A percentile compares a stretch with the other conserved stretches of the same genome.
phyloP scores from a whole-genome alignment of 2,888 invertebrate species.

The Tipula vernalis region DNA sequence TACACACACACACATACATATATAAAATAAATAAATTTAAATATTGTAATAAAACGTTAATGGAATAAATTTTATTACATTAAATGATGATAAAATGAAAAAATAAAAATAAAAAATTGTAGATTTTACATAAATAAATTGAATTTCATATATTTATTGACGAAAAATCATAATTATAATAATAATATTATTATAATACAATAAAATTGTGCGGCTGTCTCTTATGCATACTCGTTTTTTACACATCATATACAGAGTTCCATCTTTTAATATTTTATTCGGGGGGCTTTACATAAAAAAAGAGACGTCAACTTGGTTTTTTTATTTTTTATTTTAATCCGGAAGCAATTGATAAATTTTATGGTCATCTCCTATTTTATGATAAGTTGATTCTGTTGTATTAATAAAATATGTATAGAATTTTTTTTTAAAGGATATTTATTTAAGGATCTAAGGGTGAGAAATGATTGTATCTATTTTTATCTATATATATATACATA shows the following conservation, averaged over 20 bases:
- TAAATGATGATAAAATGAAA: background rate
- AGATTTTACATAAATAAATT: background rate
- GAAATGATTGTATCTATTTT: background rate
- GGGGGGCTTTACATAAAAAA: background rate
- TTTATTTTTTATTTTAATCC: background rate
- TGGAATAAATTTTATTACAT: background rate
- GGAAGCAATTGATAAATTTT: constrained; percentile 10
- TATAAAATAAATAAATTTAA: background rate
- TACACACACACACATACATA: background rate
- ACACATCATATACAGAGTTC: background rate
- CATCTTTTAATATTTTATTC: background rate
- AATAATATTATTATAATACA: background rate
- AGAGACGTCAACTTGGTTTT: background rate
- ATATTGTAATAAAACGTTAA: background rate
- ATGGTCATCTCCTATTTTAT: constrained; percentile 8
- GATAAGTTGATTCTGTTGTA: background rate
- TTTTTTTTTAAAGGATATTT: background rate
- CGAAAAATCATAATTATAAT: background rate
- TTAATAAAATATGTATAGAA: background rate
- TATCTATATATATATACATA: no score
- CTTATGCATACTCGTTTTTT: background rate
- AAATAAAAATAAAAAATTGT: background rate
- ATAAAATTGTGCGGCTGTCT: background rate
- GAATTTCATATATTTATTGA: background rate
- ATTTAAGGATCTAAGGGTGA: background rate